These are phyloP conservation scores for Spisula solida DNA, from an alignment of 2,888 invertebrate genomes.

Conservation along the genomic window DNA sequence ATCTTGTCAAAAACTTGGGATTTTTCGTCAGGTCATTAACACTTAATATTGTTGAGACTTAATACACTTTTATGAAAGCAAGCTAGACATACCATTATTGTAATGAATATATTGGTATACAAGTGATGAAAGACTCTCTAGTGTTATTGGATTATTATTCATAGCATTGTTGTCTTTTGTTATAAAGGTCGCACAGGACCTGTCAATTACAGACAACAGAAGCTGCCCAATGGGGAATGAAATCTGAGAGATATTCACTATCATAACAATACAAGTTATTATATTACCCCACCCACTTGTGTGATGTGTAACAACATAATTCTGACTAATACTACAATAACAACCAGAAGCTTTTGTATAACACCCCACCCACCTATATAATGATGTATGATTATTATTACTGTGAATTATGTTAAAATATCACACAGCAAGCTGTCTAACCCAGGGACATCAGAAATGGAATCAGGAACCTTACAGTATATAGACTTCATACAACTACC, in stretches of 20 bases:
- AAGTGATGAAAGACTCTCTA: background rate
- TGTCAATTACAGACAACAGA: background rate
- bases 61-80: background rate
- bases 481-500: background rate
- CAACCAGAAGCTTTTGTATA: background rate
- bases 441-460: background rate
- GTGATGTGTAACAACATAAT: background rate
- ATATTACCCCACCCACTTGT: background rate
- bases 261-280: background rate
- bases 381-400: background rate
- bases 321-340: background rate
- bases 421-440: background rate
- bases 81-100: background rate
- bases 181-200: background rate
- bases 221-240: background rate
- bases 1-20: background rate
- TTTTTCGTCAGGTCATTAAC: background rate
- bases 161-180: conserved; percentile 7
- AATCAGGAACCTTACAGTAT: background rate
- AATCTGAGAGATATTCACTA: background rate
- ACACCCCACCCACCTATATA: background rate
- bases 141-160: background rate
- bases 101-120: background rate
- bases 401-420: background rate
- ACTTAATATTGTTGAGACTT: background rate